These are phyloP conservation scores for Heteronetta atricapilla DNA, from an alignment of 2,113 vertebrate genomes.

Conservation along the genomic window DNA sequence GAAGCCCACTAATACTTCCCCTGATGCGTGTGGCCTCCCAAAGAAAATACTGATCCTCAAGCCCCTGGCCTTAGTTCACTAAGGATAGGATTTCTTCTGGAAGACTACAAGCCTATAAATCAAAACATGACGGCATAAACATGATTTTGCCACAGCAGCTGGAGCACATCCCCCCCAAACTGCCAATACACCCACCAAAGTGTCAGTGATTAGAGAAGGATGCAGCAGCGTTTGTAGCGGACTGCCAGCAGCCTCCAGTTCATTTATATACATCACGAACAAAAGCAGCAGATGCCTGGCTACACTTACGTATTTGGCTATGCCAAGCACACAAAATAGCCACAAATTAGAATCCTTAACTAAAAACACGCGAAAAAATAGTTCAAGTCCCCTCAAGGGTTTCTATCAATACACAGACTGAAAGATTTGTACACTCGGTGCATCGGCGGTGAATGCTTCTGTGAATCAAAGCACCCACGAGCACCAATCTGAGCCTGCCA, in stretches of 20 bases:
- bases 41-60: background rate
- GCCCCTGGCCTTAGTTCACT: background rate
- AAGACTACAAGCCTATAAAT: background rate
- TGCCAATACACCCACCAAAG: conserved; percentile 52
- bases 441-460: background rate
- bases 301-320: conserved; percentile 7
- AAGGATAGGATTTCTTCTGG: background rate
- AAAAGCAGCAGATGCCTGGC: conserved; percentile 66
- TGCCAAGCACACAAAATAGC: conserved; percentile 52
- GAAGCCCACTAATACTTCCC: background rate
- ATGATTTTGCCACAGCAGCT: conserved; percentile 38
- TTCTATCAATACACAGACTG: background rate
- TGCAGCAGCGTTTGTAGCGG: conserved; percentile 19
- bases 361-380: conserved; percentile 33
- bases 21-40: background rate
- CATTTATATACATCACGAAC: conserved; percentile 48
- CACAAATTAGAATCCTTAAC: conserved; percentile 56
- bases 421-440: conserved; percentile 18
- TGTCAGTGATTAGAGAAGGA: conserved; percentile 54
- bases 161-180: conserved; percentile 30
- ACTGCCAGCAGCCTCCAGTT: conserved; percentile 49
- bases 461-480: conserved; percentile 44
- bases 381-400: conserved; percentile 9
- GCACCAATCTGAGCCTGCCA: conserved; percentile 24
- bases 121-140: background rate